Conservation (phyloP, 2,797 vertebrate species). For the Meda fulgida region DNA sequence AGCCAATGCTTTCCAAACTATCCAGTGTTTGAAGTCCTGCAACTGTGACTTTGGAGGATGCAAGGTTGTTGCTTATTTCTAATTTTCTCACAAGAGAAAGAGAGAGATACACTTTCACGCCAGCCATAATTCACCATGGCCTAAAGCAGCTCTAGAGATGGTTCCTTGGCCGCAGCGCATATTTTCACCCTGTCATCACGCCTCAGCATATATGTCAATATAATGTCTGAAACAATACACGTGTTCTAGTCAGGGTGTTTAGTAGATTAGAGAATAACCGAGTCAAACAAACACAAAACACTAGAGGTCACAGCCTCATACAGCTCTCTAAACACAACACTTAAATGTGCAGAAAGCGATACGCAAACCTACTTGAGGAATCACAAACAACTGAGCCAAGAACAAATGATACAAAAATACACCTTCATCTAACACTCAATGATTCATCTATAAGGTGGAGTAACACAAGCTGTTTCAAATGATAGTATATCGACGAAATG, state of each 20-base stretch:
- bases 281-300: constrained; percentile 8
- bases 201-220: constrained; percentile 31
- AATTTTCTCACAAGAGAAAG: constrained; percentile 6
- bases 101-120: background rate
- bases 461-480: background rate
- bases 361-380: background rate
- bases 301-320: constrained; percentile 29
- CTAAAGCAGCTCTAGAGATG: constrained; percentile 14
- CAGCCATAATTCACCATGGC: constrained; percentile 26
- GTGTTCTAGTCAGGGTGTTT: constrained; percentile 35
- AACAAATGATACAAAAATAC: background rate
- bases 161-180: constrained; percentile 10
- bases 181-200: constrained; percentile 29
- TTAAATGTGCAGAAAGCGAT: background rate
- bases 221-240: constrained; percentile 30
- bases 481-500: background rate
- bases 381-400: background rate
- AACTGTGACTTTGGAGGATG: constrained; percentile 20
- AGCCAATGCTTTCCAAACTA: background rate
- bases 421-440: background rate
- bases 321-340: constrained; percentile 15
- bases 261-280: constrained; percentile 33
- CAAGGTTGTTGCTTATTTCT: background rate
- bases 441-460: background rate
- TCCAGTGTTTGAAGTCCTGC: background rate